These are phyloP conservation scores for Strongylocentrotus purpuratus DNA, from an alignment of 35 echinoderm and acorn worm species.

Conservation along the genomic window DNA sequence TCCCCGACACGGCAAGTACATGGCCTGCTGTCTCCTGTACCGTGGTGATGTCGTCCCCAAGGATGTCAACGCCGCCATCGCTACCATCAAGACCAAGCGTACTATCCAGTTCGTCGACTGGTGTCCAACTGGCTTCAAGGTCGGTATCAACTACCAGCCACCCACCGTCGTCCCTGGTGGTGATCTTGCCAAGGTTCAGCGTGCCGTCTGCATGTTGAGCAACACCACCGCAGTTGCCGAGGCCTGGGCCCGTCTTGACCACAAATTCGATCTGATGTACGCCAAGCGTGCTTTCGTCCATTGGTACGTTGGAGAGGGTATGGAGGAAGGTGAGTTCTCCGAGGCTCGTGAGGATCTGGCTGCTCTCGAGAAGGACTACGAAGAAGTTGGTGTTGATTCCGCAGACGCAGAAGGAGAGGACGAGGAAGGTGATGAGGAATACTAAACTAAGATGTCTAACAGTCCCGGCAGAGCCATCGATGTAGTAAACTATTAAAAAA, in stretches of 20 bases:
- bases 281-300: conserved; percentile 82
- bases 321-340: conserved; percentile 80
- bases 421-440: not conserved
- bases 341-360: conserved; percentile 93
- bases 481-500: too few species aligned
- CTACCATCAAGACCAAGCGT: conserved; percentile 75
- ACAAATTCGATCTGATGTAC: conserved; percentile 80
- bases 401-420: not conserved
- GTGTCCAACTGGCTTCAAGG: conserved; percentile 83
- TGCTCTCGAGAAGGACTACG: conserved; percentile 87
- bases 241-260: conserved; percentile 72
- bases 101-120: conserved; percentile 75
- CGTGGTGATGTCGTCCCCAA: conserved; percentile 70
- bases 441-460: not conserved
- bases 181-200: conserved; percentile 77
- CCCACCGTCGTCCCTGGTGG: conserved; percentile 75
- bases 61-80: conserved; percentile 64
- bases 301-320: conserved; percentile 76
- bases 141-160: conserved; percentile 77
- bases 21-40: conserved; percentile 63
- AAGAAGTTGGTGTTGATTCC: conserved; percentile 16
- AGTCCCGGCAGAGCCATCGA: too few species aligned
- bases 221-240: conserved; percentile 74
- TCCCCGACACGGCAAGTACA: conserved; percentile 70
- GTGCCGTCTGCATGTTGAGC: conserved; percentile 80